Conservation (phyloP, 2,797 vertebrate species). For the Ptychobarbus kaznakovi region DNA sequence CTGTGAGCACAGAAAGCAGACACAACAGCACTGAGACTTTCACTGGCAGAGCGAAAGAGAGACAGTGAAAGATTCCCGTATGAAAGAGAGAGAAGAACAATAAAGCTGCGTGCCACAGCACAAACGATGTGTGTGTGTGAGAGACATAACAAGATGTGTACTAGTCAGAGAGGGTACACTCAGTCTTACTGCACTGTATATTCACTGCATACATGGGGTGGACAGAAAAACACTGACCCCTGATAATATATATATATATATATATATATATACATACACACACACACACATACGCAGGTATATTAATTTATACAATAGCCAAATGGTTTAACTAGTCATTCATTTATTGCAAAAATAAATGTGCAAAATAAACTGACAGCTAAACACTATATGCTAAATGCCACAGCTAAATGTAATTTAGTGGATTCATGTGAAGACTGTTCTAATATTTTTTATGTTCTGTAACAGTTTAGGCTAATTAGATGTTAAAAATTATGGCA, state of each 20-base stretch:
- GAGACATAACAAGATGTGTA: not conserved
- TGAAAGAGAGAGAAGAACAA: constrained; percentile 36
- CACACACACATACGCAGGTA: no score
- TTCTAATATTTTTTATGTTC: not conserved
- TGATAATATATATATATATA: not conserved
- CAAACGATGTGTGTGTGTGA: constrained; percentile 17
- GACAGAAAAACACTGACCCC: not conserved
- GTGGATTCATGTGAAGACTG: not conserved
- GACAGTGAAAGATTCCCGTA: constrained; percentile 20
- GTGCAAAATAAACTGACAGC: not conserved
- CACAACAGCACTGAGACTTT: constrained; percentile 34
- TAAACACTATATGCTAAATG: not conserved
- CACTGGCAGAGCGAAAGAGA: constrained; percentile 13
- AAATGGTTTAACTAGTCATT: not conserved
- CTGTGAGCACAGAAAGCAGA: constrained; percentile 27
- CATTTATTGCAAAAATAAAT: not conserved
- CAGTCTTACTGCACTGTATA: not conserved
- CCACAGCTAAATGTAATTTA: not conserved
- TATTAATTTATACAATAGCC: not conserved
- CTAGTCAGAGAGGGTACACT: constrained; percentile 11
- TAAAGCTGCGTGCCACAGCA: constrained; percentile 42
- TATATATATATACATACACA: not conserved
- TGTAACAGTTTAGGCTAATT: not conserved
- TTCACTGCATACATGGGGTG: not conserved
- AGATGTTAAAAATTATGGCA: not conserved